Base-by-base conservation (phyloP, 2,888 invertebrate species). In the Trissolcus brochymenae region DNA sequence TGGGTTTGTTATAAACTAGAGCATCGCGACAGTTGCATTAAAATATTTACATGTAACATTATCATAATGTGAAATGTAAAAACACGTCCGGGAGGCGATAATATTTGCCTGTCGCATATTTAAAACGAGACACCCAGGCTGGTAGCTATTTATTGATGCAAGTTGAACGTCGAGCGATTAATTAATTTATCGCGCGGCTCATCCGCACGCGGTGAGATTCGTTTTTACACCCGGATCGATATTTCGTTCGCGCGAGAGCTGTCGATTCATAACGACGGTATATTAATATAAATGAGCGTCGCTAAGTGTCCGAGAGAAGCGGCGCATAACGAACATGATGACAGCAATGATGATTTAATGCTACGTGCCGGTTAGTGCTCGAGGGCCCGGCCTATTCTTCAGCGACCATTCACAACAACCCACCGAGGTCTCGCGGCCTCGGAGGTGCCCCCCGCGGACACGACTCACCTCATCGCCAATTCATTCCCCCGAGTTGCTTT, bases 271-370 rank as follows among this genome's bases (percentile, higher is more conserved):
- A 72, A 74, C 62, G 68, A 75, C 62, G 77, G 57, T 73, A 35
- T 35, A 79, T 78, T 75, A 78, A 79, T 79, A 79, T 72, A 77
- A 83, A 83, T 84, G 81, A 81, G 80, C 76, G 76, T 76, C 79
- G 81, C 80, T 78, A 81, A 81, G 81, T 80, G 81, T 83, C 76
- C 78, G 77, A 84, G 82, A 82, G 86, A 77, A 77, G 85, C 84
- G 82, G 84, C 82, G 84, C 85, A 87, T 87, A 88, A 88, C 87
- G 87, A 87, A 88, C 85, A 87, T 84, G 88, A 88, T 87, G 88
- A 88, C 88, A 88, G 87, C 84, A 84, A 85, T 84, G 87, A 87
- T 88, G 88, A 88, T 88, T 87, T 87, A 88, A 85, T 83, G 84
- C 82, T 81, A 81, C 80, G 84, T 81, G 83, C 81, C 84, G 83